phyloP scores from a whole-genome alignment of 2,797 vertebrate genomes.

The Hippocampus kuda region DNA sequence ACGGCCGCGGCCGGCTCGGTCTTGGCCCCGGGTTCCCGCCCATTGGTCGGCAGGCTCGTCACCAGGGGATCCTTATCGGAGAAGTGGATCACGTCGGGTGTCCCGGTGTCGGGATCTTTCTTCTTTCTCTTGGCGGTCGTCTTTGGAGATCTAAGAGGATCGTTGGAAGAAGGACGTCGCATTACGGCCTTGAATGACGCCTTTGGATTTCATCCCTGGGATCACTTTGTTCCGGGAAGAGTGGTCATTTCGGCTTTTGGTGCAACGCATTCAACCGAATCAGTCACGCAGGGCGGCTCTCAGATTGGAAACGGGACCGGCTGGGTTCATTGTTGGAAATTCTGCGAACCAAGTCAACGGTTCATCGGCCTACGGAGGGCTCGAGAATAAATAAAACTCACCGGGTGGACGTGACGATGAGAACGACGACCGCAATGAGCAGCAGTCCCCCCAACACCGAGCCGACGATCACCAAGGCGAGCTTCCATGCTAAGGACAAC shows the following conservation, averaged over 20 bases:
- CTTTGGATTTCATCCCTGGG: too few species aligned
- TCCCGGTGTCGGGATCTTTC: neutral
- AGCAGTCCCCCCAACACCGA: constrained; percentile 43
- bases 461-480: constrained; percentile 36
- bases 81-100: constrained; percentile 7
- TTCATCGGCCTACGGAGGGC: too few species aligned
- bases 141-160: constrained; percentile 32
- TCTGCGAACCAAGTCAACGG: too few species aligned
- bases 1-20: neutral
- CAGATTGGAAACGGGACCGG: too few species aligned
- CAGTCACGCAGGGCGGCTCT: too few species aligned
- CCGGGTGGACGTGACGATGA: constrained; percentile 23
- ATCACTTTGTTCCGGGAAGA: too few species aligned
- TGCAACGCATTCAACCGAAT: too few species aligned
- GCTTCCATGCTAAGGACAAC: constrained; percentile 32
- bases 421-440: constrained; percentile 33
- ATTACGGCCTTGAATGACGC: too few species aligned
- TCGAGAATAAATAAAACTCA: constrained; percentile 24
- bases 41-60: neutral
- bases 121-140: constrained; percentile 22
- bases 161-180: neutral
- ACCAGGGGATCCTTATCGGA: constrained; percentile 11
- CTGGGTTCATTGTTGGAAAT: too few species aligned
- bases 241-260: too few species aligned
- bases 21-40: neutral